Evolutionary conservation across 2,797 vertebrate species (phyloP), one percentile per base, ranked within the genome.

Genomic region (Megaceryle alcyon): DNA sequence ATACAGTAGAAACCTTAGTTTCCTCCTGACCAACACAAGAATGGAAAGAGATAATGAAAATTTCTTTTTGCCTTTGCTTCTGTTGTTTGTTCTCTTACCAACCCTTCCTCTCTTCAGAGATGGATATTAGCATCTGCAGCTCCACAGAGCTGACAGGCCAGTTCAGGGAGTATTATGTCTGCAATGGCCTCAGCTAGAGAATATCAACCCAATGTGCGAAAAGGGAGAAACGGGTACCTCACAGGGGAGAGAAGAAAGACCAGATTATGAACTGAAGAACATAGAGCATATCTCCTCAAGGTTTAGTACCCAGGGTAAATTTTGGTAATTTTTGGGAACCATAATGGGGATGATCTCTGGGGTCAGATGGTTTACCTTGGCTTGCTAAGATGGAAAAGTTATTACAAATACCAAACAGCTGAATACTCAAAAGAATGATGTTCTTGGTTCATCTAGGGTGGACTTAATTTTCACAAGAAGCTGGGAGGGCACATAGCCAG

Each of bases 161-260:
- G 28, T 79, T 51, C 35, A 75, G 66, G 43, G n/a, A 51, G 7
- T 21, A 2, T 9, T 7, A 19, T 64, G 39, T 13, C n/a, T 75
- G 9, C 23, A 71, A 15, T 15, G 31, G 41, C 14, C 65, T 84
- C 44, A 33, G 7, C 7, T 1, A 2, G 17, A 73, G 17, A 73
- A 20, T 31, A 68, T 59, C 1, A 8, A 63, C 19, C 1, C 29
- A 35, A 2, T 2, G 1, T 43, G 29, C 68, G 43, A 69, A 4
- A 43, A 61, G 3, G 11, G 7, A 29, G 5, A 75, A 57, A 68
- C 33, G 0, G 3, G 8, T 60, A 35, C 18, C 23, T 28, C 22
- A 28, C 0, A 0, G 16, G 7, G 6, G 13, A 65, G 21, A 73
- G 18, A 31, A 48, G 13, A 43, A 94, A 69, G 8, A 78, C 51